These are phyloP conservation scores for Lophius piscatorius DNA, from an alignment of 2,113 vertebrate species.

Conservation along the genomic window DNA sequence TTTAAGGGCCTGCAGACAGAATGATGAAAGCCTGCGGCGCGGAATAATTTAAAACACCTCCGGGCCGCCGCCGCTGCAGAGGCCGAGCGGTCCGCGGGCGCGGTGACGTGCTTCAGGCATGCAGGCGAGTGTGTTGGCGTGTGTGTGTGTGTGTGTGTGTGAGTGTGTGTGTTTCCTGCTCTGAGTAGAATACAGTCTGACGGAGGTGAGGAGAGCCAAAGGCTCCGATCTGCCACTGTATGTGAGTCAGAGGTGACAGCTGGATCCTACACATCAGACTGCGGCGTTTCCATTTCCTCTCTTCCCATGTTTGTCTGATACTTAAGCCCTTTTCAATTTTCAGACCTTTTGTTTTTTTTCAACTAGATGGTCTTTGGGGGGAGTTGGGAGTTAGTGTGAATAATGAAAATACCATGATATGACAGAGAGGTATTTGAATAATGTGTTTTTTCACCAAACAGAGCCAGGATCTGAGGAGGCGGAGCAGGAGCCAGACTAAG, in stretches of 20 bases:
- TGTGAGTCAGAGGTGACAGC: constrained; percentile 49
- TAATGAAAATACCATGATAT: constrained; percentile 69
- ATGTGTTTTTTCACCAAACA: not conserved
- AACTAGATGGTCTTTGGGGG: constrained; percentile 19
- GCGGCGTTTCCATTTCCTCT: constrained; percentile 70
- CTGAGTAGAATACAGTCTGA: constrained; percentile 47
- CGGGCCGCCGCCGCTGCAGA: not conserved
- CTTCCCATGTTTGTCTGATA: constrained; percentile 31
- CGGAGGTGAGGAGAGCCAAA: constrained; percentile 32
- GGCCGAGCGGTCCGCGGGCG: not conserved
- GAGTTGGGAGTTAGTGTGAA: constrained; percentile 8
- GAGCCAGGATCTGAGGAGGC: not conserved
- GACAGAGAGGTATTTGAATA: constrained; percentile 31
- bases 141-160: not conserved
- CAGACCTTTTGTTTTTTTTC: constrained; percentile 14
- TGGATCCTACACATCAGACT: constrained; percentile 32
- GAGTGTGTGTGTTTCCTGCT: constrained; percentile 9
- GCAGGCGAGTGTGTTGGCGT: not conserved
- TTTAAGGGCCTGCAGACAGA: constrained; percentile 28
- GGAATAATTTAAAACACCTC: constrained; percentile 39
- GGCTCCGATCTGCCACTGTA: constrained; percentile 37
- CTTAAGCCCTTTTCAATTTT: constrained; percentile 45
- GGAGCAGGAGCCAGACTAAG: not conserved
- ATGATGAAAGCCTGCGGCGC: constrained; percentile 21
- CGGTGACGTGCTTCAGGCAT: not conserved